A percentile compares a stretch with the other conserved stretches of the same genome.
These are phyloP conservation scores for Stegodyphus mimosarum DNA, from an alignment of 1,140 invertebrate species.

Conservation along the genomic window DNA sequence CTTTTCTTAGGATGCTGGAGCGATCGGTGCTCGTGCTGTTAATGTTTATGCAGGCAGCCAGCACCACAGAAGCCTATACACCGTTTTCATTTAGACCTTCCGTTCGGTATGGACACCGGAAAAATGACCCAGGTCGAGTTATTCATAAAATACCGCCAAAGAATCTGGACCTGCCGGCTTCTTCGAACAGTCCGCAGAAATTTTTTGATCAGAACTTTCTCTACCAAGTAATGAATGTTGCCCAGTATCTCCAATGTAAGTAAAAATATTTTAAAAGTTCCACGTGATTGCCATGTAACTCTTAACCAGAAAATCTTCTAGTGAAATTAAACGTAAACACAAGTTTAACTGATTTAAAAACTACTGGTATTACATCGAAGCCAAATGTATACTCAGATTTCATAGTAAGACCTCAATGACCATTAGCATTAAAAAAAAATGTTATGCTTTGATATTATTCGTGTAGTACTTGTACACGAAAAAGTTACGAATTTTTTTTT, in stretches of 20 bases:
- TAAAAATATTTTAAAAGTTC: not conserved
- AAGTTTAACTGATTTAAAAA: not conserved
- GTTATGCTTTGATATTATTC: not conserved
- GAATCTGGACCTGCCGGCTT: slow-evolving; percentile 8
- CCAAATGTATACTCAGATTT: not conserved
- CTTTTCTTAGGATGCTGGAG: slow-evolving; percentile 44
- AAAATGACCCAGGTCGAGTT: slow-evolving; percentile 34
- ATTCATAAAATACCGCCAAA: slow-evolving; percentile 50
- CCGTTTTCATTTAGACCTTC: slow-evolving; percentile 25
- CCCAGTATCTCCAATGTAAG: slow-evolving; percentile 55
- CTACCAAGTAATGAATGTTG: slow-evolving; percentile 42
- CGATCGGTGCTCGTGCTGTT: slow-evolving; percentile 53
- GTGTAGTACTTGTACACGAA: too few relatives aligned
- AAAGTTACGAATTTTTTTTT: too few relatives aligned
- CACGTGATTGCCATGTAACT: not conserved
- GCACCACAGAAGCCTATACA: slow-evolving; percentile 19
- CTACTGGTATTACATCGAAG: not conserved
- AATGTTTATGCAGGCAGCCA: slow-evolving; percentile 15
- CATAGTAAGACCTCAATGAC: not conserved
- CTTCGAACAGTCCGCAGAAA: slow-evolving; percentile 29
- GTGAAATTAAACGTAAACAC: not conserved
- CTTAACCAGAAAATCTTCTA: not conserved
- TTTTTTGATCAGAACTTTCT: slow-evolving; percentile 45
- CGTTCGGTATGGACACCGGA: not conserved
- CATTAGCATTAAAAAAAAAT: not conserved